Percentiles rank a stretch among this genome's conserved stretches.
These are phyloP conservation scores for Syrrhaptes paradoxus DNA, from an alignment of 2,113 vertebrate species.

Conservation along the genomic window DNA sequence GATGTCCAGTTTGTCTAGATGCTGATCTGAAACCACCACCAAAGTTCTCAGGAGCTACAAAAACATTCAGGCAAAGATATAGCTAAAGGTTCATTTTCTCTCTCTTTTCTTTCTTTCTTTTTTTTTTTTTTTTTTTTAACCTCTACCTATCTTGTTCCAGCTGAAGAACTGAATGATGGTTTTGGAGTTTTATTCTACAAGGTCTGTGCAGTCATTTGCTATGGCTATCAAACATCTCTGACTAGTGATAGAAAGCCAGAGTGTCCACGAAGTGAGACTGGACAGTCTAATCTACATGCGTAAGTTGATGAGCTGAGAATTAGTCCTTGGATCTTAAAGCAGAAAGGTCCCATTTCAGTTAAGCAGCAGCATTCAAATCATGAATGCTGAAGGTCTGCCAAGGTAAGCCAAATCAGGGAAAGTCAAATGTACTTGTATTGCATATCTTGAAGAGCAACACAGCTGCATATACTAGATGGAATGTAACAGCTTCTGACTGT, in stretches of 20 bases:
- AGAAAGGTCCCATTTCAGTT: background rate
- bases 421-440: background rate
- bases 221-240: background rate
- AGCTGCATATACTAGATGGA: background rate
- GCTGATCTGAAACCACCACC: background rate
- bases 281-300: background rate
- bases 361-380: background rate
- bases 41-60: background rate
- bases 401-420: background rate
- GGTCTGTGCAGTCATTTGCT: conserved; percentile 26
- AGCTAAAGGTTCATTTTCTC: background rate
- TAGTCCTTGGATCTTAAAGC: conserved; percentile 18
- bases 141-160: background rate
- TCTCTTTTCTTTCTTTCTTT: too few relatives aligned
- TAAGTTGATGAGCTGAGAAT: conserved; percentile 33
- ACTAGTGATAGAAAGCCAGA: background rate
- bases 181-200: background rate
- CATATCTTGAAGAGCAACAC: background rate
- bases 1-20: background rate
- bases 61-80: background rate
- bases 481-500: background rate
- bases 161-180: background rate
- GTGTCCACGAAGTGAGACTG: background rate
- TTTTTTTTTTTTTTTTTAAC: background rate
- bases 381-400: background rate